phyloP scores from a whole-genome alignment of 2,797 vertebrate genomes.

The Rhyacichthys aspro region DNA sequence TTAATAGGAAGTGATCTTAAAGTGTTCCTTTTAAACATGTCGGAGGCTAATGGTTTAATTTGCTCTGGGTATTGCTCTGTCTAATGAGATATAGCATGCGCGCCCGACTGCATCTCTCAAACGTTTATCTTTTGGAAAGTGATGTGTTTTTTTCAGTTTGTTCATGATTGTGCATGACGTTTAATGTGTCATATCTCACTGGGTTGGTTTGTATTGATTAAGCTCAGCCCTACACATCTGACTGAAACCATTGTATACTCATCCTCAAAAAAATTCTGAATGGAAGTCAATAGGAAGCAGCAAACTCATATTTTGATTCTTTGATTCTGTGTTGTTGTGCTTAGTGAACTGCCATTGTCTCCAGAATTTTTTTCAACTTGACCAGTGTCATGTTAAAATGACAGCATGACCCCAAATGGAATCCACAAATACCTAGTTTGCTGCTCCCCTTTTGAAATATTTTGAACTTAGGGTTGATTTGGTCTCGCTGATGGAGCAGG shows the following conservation, averaged over 20 bases:
- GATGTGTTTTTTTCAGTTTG: constrained; percentile 54
- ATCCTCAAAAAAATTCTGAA: too few relatives aligned
- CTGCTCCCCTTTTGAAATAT: too few relatives aligned
- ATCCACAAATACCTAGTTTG: too few relatives aligned
- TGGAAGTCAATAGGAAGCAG: too few relatives aligned
- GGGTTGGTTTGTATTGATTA: constrained; percentile 1
- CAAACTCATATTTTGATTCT: too few relatives aligned
- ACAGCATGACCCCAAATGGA: too few relatives aligned
- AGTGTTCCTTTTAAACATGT: constrained; percentile 77
- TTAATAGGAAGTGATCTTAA: constrained; percentile 82
- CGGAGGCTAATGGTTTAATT: constrained; percentile 81
- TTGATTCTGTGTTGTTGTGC: too few relatives aligned
- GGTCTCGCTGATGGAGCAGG: too few relatives aligned
- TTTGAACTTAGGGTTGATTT: too few relatives aligned
- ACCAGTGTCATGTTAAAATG: too few relatives aligned
- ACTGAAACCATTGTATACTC: not conserved
- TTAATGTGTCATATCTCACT: constrained; percentile 40
- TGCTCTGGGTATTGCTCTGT: constrained; percentile 77
- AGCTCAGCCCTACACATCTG: constrained; percentile 10
- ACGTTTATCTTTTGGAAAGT: constrained; percentile 56
- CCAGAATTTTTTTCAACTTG: too few relatives aligned
- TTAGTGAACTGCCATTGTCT: too few relatives aligned
- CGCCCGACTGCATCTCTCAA: constrained; percentile 56
- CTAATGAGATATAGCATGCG: constrained; percentile 76
- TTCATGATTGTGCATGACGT: constrained; percentile 41